These are phyloP conservation scores for Micrasema minimum DNA, from an alignment of 1,140 invertebrate species.

Conservation along the genomic window DNA sequence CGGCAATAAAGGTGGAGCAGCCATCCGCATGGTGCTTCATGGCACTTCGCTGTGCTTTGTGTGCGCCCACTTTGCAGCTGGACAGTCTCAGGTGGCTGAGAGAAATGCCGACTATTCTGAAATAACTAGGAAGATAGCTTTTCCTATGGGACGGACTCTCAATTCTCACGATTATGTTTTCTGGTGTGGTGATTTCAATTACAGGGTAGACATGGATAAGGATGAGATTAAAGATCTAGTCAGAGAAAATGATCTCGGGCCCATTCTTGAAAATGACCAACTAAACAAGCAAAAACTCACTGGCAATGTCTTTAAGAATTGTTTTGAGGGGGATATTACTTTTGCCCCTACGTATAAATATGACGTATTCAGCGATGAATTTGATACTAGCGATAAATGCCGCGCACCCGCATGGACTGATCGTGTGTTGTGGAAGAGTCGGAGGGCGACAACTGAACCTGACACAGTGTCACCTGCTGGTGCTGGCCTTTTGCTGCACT, in stretches of 20 bases:
- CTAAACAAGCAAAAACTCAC: slow-evolving; percentile 83
- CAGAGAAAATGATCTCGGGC: slow-evolving; percentile 79
- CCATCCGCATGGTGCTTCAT: slow-evolving; percentile 90
- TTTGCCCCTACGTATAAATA: slow-evolving; percentile 99
- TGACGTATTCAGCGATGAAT: slow-evolving; percentile 98
- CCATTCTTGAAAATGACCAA: slow-evolving; percentile 90
- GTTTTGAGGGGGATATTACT: slow-evolving; percentile 89
- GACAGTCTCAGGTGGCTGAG: slow-evolving; percentile 95
- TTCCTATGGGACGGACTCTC: slow-evolving; percentile 92
- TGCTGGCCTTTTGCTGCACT: slow-evolving; percentile 85
- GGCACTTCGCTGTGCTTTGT: slow-evolving; percentile 97
- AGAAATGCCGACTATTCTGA: slow-evolving; percentile 97
- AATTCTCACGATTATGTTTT: slow-evolving; percentile 98
- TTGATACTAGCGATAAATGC: slow-evolving; percentile 98
- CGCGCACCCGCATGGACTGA: slow-evolving; percentile 98
- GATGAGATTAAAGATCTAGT: slow-evolving; percentile 93
- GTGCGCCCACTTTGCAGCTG: slow-evolving; percentile 98
- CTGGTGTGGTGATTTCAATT: slow-evolving; percentile 99
- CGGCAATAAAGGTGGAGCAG: slow-evolving; percentile 97
- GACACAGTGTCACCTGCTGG: slow-evolving; percentile 73
- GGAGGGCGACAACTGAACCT: slow-evolving; percentile 77
- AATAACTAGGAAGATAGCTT: slow-evolving; percentile 91
- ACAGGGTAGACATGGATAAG: slow-evolving; percentile 95
- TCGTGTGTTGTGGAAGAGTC: slow-evolving; percentile 89
- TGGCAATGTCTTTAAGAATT: slow-evolving; percentile 94